A percentile compares a stretch with the other conserved stretches of the same genome.
These are phyloP conservation scores for Vandiemenella viatica DNA, from an alignment of 2,888 invertebrate species.

Conservation along the genomic window DNA sequence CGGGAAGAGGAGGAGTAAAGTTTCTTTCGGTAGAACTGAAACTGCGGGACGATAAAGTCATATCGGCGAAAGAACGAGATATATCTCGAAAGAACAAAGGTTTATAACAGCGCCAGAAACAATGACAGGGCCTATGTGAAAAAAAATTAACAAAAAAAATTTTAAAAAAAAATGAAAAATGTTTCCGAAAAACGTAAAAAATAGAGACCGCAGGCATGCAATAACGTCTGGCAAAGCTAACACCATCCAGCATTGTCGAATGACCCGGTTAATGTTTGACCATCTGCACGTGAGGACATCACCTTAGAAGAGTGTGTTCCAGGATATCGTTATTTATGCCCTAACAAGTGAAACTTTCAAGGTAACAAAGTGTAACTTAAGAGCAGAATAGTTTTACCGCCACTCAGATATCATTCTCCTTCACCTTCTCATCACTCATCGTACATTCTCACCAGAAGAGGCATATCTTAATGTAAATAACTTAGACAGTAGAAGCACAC, in stretches of 20 bases:
- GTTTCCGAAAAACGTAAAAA: background rate
- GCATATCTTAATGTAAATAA: constrained; percentile 12
- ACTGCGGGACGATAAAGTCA: too few species aligned
- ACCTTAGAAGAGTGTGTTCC: background rate
- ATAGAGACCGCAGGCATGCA: background rate
- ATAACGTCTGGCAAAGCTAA: background rate
- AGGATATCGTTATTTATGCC: background rate
- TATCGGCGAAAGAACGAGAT: too few species aligned
- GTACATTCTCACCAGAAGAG: constrained; percentile 13
- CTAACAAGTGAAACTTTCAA: background rate
- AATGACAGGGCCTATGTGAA: background rate
- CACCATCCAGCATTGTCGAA: background rate
- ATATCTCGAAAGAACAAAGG: too few species aligned
- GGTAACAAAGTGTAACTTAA: background rate
- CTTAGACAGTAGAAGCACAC: background rate
- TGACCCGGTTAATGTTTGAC: background rate
- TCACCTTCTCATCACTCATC: background rate
- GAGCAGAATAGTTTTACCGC: background rate
- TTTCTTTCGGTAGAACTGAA: too few species aligned
- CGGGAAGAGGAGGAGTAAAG: too few species aligned
- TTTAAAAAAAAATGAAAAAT: constrained; percentile 3
- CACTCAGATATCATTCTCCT: background rate
- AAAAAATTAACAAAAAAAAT: background rate
- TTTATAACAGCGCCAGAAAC: too few species aligned
- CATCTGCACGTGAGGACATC: background rate